Base-by-base conservation (phyloP, 2,113 vertebrate genomes). In the Archilochus colubris region DNA sequence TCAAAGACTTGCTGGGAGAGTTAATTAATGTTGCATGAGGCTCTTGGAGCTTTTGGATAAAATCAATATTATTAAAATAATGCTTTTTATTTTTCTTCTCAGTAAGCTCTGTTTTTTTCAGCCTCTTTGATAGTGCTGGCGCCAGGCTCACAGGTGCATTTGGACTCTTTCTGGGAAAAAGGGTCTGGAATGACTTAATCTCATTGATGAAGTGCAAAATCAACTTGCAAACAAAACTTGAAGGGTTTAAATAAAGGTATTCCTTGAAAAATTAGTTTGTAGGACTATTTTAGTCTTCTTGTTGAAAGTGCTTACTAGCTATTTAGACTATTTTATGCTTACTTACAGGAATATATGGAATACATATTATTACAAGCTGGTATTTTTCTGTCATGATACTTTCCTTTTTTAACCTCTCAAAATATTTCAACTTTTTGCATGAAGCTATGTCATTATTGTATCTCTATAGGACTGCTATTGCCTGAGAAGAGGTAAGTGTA, bases 21-120 rank as follows among this genome's bases (percentile, higher is more conserved):
- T 55, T 92, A 75, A 89, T 92, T 27, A 89, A 82, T 93, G 58
- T 75, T 88, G 57, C 22, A 75, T 88, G 93, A 94, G 64, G 76
- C 76, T 86, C 55, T 86, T 21, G 10, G 58, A 76, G 76, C 79
- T 80, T 85, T 82, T 40, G n/a, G 89, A 73, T 76, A 43, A 88
- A 82, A 86, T 80, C 86, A 43, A 17, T 88, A 20, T 68, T 40
- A 72, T 59, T 82, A 80, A 58, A 90, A 36, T 12, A 1, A 3
- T 55, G 70, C 40, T 6, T 72, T 70, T 86, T 82, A 24, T 67
- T 82, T 85, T 90, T 79, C 53, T 51, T 53, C 58, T 64, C 68
- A 3, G 11, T 54, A 57, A n/a, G 59, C 18, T 79, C n/a, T 40
- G 38, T 44, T 25, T 61, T 61, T 5, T 33, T 17, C 4, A 55